Conservation (phyloP, 2,888 invertebrate genomes). For the Drosophila antonietae region DNA sequence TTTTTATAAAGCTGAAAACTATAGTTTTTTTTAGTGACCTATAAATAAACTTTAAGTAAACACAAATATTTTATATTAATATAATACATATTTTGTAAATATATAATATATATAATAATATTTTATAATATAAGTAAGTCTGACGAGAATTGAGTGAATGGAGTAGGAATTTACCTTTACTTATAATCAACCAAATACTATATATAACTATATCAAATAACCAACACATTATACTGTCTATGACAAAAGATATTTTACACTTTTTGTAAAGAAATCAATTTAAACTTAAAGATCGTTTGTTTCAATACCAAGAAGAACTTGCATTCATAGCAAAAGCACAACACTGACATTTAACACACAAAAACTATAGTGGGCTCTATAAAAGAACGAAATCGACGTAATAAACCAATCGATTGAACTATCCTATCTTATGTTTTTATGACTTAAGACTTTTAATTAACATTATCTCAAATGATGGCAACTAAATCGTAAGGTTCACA, state of each 20-base stretch:
- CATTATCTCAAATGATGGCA: constrained; percentile 27
- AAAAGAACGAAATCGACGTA: background rate
- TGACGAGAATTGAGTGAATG: background rate
- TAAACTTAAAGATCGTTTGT: background rate
- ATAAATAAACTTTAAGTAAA: background rate
- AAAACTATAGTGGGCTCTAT: too few species aligned
- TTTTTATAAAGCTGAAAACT: background rate
- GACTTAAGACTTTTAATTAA: constrained; percentile 9
- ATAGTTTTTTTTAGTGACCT: background rate
- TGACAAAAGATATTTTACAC: background rate
- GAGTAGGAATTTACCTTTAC: background rate
- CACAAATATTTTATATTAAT: background rate
- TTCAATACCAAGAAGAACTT: background rate
- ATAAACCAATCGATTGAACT: constrained; percentile 2
- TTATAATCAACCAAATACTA: background rate
- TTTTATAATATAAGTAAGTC: background rate
- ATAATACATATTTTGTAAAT: too few species aligned
- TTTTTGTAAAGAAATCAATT: background rate
- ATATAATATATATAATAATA: too few species aligned
- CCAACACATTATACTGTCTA: background rate
- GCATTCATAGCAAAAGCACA: background rate
- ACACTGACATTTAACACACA: background rate
- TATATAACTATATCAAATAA: background rate
- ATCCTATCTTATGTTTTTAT: background rate
- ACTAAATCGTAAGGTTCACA: constrained; percentile 54